These are phyloP conservation scores for Neolamprologus cancellatus DNA, from an alignment of 2,113 vertebrate species.

Conservation along the genomic window DNA sequence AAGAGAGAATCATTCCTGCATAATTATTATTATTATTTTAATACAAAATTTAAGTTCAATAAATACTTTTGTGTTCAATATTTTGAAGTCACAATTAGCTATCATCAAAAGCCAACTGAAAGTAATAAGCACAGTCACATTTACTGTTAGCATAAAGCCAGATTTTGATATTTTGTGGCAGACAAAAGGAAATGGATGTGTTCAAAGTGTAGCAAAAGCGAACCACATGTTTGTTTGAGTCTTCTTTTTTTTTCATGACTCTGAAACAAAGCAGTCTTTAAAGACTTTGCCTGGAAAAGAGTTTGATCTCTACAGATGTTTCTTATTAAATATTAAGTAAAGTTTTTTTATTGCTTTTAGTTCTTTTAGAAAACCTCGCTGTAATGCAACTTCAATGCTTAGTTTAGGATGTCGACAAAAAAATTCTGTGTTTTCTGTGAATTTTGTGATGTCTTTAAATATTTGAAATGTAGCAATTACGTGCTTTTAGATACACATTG, in stretches of 20 bases:
- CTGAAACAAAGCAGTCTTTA: neutral
- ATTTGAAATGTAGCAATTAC: neutral
- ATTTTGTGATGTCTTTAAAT: neutral
- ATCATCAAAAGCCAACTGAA: neutral
- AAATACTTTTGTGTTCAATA: neutral
- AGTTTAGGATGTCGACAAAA: rapidly evolving
- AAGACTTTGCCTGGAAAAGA: neutral
- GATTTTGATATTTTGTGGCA: neutral
- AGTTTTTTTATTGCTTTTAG: neutral
- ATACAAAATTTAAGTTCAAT: neutral
- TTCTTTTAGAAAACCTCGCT: neutral
- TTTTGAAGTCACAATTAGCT: neutral
- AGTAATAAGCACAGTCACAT: neutral
- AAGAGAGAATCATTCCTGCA: neutral
- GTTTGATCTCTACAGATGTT: neutral
- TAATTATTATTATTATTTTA: neutral
- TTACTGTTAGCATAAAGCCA: neutral
- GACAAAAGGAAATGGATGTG: neutral
- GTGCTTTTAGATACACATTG: neutral
- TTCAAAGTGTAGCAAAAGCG: neutral
- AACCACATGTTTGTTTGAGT: neutral
- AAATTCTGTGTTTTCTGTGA: neutral
- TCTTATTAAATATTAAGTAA: neutral
- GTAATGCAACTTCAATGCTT: neutral
- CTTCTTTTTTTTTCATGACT: neutral